phyloP scores from a whole-genome alignment of 2,888 invertebrate genomes.

The Chymomyza amoena region DNA sequence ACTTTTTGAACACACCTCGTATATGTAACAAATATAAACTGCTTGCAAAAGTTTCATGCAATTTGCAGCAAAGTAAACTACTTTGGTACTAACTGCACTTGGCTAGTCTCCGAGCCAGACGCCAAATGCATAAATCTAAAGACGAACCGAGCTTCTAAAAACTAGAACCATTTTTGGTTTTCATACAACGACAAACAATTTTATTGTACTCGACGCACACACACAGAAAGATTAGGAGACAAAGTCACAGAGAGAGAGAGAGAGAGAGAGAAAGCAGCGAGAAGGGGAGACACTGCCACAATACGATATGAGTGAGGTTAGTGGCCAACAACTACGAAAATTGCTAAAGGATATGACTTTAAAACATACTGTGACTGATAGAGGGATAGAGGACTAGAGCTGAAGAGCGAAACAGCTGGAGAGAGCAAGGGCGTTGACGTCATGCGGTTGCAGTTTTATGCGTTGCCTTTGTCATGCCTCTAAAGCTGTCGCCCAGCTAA shows the following conservation, averaged over 20 bases:
- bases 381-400: background rate
- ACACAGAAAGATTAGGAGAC: background rate
- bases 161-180: conserved; percentile 52
- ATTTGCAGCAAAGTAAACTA: conserved; percentile 68
- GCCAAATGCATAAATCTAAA: conserved; percentile 59
- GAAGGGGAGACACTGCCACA: conserved; percentile 33
- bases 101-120: background rate
- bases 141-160: conserved; percentile 23
- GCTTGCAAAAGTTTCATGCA: conserved; percentile 65
- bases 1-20: no score
- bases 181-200: conserved; percentile 69
- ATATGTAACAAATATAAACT: conserved; percentile 64
- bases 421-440: conserved; percentile 11
- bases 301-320: conserved; percentile 69
- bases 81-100: conserved; percentile 34
- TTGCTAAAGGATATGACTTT: conserved; percentile 70
- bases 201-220: conserved; percentile 53
- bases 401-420: background rate
- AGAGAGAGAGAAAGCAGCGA: background rate
- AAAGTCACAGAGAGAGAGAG: background rate
- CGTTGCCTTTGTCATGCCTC: conserved; percentile 38
- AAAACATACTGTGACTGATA: conserved; percentile 28
- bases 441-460: conserved; percentile 69
- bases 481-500: background rate
- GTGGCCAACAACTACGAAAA: conserved; percentile 62